Evolutionary conservation across 2,888 invertebrate species (phyloP), one percentile per base, ranked within the genome.

Genomic region (Pheosia gnoma): DNA sequence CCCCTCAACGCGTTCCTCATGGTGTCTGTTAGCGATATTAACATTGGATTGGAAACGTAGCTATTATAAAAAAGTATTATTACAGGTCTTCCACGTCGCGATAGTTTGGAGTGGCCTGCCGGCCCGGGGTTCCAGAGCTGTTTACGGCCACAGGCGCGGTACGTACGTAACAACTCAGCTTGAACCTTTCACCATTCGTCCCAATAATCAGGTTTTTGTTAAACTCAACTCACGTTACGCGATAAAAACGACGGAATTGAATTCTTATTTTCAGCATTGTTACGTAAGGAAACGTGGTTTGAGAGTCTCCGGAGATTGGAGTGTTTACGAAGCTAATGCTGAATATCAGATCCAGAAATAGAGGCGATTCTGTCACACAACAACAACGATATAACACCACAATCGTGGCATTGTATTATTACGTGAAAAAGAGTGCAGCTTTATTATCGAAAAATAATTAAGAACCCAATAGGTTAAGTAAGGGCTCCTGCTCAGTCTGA

Each of bases 111-210:
- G 39, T 25, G 39, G 10, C 37, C 13, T 47, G 13, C 49, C 11
- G 52, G 60, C 13, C 63, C 55, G 60, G 67, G 56, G 60, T 62
- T 62, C 37, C 53, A 37, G 53, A 53, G 37, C 8, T 5, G 37
- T 37, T 37, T 5, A 39, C 62, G 66, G 66, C 65, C 71, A 70
- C 67, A 43, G 66, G 66, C 67, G 52, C 66, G 49, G 74, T 70
- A 74, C 70, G 74, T 66, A 67, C 25, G 61, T 71, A 60, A 74
- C 67, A 25, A 70, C 70, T 67, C 64, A 65, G 59, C 57, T 60
- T 59, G 66, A 64, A 74, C 75, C 75, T 77, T 74, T 80, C 74
- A 69, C 72, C 68, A 75, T 75, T 64, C 69, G 72, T 69, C 68
- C 61, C 59, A 59, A 65, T 60, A 70, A 74, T 65, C 67, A 70